A percentile compares a stretch with the other conserved stretches of the same genome.
These are phyloP conservation scores for Crax fasciolata DNA, from an alignment of 2,797 vertebrate genomes.

Conservation along the genomic window DNA sequence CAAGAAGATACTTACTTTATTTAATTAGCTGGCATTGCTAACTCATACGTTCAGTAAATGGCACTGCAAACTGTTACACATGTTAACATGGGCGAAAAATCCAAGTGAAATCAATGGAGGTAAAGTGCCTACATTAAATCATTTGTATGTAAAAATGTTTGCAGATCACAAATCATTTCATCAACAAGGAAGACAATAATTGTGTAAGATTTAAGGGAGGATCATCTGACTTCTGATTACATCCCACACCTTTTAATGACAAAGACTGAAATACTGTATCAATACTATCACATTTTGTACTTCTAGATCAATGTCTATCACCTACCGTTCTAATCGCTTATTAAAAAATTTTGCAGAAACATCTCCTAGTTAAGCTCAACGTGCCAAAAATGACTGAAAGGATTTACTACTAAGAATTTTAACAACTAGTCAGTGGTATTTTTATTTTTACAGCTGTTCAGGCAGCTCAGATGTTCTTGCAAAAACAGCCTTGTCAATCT, in stretches of 20 bases:
- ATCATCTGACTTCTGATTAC: not conserved
- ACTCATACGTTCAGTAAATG: not conserved
- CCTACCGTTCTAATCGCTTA: not conserved
- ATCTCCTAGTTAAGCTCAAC: not conserved
- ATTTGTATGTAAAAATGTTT: not conserved
- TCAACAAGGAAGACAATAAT: not conserved
- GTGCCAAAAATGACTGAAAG: not conserved
- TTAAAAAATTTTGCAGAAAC: not conserved
- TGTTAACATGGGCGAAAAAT: not conserved
- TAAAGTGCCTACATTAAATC: not conserved
- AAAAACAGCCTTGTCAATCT: not conserved
- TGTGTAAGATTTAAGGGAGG: not conserved
- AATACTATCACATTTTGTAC: not conserved
- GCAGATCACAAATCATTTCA: not conserved
- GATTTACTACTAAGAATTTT: conserved; percentile 6
- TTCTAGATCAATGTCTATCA: not conserved
- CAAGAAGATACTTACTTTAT: not conserved
- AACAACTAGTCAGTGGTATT: not conserved
- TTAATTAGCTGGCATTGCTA: not conserved
- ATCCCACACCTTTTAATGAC: not conserved
- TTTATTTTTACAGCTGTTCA: conserved; percentile 72
- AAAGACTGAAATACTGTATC: not conserved
- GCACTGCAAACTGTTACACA: not conserved
- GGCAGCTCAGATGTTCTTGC: conserved; percentile 18
- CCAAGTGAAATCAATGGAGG: not conserved